Conservation (phyloP, 92 coral and sea anemone genomes). For the Parazoanthus darwini region DNA sequence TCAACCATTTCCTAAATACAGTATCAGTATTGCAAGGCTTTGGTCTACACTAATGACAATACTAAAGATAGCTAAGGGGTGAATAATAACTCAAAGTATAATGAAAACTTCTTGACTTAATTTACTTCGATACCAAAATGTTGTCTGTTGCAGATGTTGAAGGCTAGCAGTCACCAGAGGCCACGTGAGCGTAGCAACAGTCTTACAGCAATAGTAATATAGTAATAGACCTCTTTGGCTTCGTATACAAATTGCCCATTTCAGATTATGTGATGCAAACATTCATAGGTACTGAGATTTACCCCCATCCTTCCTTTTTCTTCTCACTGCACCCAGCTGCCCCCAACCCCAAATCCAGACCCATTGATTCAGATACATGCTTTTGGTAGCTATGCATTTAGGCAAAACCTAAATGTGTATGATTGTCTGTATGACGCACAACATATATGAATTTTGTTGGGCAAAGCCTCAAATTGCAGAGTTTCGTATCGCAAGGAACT, state of each 20-base stretch:
- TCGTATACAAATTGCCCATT: slow-evolving; percentile 15
- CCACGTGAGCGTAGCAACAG: slow-evolving; percentile 19
- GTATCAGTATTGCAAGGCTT: slow-evolving; percentile 15
- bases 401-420: slow-evolving; percentile 26
- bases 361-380: slow-evolving; percentile 18
- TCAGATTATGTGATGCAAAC: slow-evolving; percentile 32
- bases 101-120: slow-evolving; percentile 18
- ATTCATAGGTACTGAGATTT: slow-evolving; percentile 28
- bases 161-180: slow-evolving; percentile 12
- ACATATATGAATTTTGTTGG: slow-evolving; percentile 25
- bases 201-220: slow-evolving; percentile 1
- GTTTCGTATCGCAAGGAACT: slow-evolving; percentile 26
- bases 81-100: slow-evolving; percentile 20
- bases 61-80: slow-evolving; percentile 7
- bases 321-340: slow-evolving; percentile 14
- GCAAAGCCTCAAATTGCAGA: slow-evolving; percentile 30
- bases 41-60: slow-evolving; percentile 16
- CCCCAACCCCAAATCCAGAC: slow-evolving; percentile 24
- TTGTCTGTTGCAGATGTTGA: slow-evolving; percentile 24
- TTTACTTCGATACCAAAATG: slow-evolving; percentile 20
- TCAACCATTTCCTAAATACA: slow-evolving; percentile 28
- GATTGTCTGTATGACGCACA: slow-evolving; percentile 26
- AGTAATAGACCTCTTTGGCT: slow-evolving; percentile 21
- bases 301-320: slow-evolving; percentile 24
- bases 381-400: slow-evolving; percentile 24